Base-by-base conservation (phyloP, 2,797 vertebrate species). In the Alectoris magna region DNA sequence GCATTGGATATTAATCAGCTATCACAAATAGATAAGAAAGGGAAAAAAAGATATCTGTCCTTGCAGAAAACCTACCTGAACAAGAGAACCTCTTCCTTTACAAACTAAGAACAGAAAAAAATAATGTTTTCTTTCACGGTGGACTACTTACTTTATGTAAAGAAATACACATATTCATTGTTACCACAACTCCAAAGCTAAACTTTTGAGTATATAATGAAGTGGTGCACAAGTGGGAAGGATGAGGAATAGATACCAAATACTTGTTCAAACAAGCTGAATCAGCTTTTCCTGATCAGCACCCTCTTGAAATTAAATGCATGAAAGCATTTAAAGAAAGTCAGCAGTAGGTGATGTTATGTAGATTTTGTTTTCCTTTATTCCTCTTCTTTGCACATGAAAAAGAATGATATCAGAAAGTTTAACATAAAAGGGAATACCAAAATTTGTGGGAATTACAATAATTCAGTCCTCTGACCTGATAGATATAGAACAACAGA, bases 111-210 rank as follows among this genome's bases (percentile, higher is more conserved):
- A 58, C 29, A 81, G 68, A 91, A 3, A 63, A 93, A 55, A 68
- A 22, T 74, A 55, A 68, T 79, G 22, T 34, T 14, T 94, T 85
- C 38, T 97, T 97, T 95, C 68, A 68, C 72, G 59, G 53, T 64
- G 78, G 70, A 94, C 96, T 96, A 79, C 66, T 95, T 70, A 81
- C 29, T 88, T 97, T 94, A 87, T 91, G 77, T 94, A 79, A 89
- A 94, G 71, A 82, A 97, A 86, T 36, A 92, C 38, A 56, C 72
- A 70, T 82, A 95, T 91, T 92, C n/a, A 75, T 93, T 71, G 14
- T 91, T 60, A 75, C 68, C 55, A 58, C 94, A 96, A 84, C 80
- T 96, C 84, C 73, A 56, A 84, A 79, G 73, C 53, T 43, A 91
- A 96, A 94, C 84, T 90, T 96, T 48, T 67, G 27, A 73, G 34